These are phyloP conservation scores for Drosophila setosimentum DNA, from an alignment of 2,888 invertebrate genomes.

Conservation along the genomic window DNA sequence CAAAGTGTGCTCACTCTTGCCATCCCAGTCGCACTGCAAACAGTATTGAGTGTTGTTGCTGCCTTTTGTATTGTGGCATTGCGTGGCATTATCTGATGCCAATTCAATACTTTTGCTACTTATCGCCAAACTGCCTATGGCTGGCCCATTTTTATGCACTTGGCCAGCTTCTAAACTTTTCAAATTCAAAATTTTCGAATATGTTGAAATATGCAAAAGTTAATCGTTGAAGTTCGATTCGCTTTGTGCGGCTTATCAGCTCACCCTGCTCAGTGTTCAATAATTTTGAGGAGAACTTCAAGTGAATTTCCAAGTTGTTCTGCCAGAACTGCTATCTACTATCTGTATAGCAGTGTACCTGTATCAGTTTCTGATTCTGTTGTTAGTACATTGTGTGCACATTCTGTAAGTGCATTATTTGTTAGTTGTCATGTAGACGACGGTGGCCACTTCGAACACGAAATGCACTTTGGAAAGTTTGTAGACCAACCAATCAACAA, in stretches of 20 bases:
- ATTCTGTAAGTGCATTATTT: conserved; percentile 68
- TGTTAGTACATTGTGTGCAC: conserved; percentile 50
- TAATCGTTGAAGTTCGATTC: no score
- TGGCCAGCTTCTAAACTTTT: conserved; percentile 10
- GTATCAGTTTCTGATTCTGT: conserved; percentile 25
- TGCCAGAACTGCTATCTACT: conserved; percentile 20
- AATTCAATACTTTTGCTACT: conserved; percentile 16
- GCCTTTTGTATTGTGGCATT: neutral
- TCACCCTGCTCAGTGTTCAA: conserved; percentile 14
- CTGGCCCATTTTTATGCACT: conserved; percentile 19
- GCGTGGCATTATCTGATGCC: conserved; percentile 32
- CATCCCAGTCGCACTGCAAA: conserved; percentile 33
- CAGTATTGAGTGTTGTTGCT: neutral
- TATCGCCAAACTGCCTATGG: conserved; percentile 30
- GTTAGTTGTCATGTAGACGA: conserved; percentile 67
- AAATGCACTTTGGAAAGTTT: conserved; percentile 75
- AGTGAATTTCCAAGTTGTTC: conserved; percentile 75
- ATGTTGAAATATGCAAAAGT: neutral
- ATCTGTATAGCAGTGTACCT: conserved; percentile 42
- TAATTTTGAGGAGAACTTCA: conserved; percentile 44
- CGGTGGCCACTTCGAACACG: conserved; percentile 64
- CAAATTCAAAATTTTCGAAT: neutral
- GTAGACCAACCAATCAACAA: conserved; percentile 25
- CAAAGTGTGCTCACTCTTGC: conserved; percentile 18
- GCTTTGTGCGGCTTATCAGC: conserved; percentile 19